These are phyloP conservation scores for Calyptomena viridis DNA, from an alignment of 2,113 vertebrate genomes.

Conservation along the genomic window DNA sequence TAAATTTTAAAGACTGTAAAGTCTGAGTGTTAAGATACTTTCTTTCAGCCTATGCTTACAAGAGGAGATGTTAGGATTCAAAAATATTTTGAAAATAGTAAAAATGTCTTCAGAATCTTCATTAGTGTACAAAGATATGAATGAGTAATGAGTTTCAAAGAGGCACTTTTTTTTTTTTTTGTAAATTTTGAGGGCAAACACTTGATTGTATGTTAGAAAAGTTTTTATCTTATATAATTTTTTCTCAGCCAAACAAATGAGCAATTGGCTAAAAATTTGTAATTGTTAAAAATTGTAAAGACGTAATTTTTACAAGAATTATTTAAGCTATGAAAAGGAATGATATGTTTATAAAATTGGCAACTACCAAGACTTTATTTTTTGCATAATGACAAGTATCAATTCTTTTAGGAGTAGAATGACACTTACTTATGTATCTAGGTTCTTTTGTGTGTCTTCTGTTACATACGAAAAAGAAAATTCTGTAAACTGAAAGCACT, in stretches of 20 bases:
- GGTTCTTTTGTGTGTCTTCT: not conserved
- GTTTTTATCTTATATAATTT: not conserved
- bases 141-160: not conserved
- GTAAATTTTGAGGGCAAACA: not conserved
- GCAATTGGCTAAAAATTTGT: not conserved
- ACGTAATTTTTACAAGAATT: not conserved
- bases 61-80: not conserved
- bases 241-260: not conserved
- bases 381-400: not conserved
- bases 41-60: not conserved
- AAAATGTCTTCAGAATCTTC: not conserved
- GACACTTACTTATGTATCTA: accelerated
- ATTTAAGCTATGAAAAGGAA: not conserved
- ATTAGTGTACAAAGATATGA: not conserved
- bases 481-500: not conserved
- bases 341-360: not conserved
- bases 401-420: not conserved
- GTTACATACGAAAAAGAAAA: not conserved
- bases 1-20: not conserved
- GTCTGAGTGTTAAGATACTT: not conserved
- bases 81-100: not conserved
- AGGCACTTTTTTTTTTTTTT: not conserved
- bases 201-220: not conserved
- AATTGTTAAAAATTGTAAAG: not conserved
- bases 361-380: not conserved